Conservation (phyloP, 92 coral and sea anemone species). For the Actinernus sp. region DNA sequence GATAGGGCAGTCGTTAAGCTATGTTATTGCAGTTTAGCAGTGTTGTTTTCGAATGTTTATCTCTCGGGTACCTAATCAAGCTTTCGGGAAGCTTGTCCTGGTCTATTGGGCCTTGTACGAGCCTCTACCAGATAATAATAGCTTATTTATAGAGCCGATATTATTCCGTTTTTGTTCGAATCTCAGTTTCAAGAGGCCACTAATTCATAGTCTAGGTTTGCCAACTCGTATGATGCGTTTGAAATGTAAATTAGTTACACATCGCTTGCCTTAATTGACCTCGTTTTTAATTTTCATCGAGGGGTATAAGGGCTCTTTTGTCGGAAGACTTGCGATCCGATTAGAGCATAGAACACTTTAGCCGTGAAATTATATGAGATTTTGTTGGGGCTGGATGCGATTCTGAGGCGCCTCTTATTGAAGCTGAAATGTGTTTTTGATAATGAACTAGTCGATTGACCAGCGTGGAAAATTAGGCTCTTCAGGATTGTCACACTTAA, state of each 20-base stretch:
- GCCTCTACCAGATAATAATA: too few species aligned
- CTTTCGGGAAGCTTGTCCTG: too few species aligned
- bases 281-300: slow-evolving; percentile 56
- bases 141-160: too few species aligned
- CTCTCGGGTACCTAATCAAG: too few species aligned
- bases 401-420: too few species aligned
- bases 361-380: slow-evolving; percentile 9
- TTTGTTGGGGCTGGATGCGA: background rate
- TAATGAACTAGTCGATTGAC: slow-evolving; percentile 1
- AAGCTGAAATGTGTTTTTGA: background rate
- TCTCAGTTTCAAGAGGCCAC: slow-evolving; percentile 49
- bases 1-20: slow-evolving; percentile 51
- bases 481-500: slow-evolving; percentile 1
- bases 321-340: slow-evolving; percentile 52
- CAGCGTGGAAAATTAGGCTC: background rate
- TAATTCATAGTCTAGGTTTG: slow-evolving; percentile 51
- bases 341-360: slow-evolving; percentile 27
- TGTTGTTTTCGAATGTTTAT: slow-evolving; percentile 6
- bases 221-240: slow-evolving; percentile 46
- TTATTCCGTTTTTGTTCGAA: slow-evolving; percentile 14
- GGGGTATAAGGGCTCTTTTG: slow-evolving; percentile 30
- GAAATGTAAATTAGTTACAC: slow-evolving; percentile 49
- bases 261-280: slow-evolving; percentile 59
- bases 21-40: slow-evolving; percentile 61
- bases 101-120: too few species aligned